Evolutionary conservation across 2,888 invertebrate species (phyloP).

Genomic region (Drosophila setosimentum): DNA sequence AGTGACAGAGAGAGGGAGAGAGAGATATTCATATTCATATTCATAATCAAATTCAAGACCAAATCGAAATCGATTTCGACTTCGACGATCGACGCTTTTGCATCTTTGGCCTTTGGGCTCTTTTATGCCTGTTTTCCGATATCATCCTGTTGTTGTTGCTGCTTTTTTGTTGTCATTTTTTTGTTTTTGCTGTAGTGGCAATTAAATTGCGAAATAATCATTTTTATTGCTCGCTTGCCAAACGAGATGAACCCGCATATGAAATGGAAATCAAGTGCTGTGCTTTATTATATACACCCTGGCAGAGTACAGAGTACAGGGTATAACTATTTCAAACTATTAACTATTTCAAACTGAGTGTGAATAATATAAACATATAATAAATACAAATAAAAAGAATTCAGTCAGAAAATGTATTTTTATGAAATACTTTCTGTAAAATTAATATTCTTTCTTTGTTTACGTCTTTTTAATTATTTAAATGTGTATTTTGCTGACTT

Average conservation of each 20-base stretch:
- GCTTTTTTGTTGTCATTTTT: constrained; percentile 7
- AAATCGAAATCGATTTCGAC: constrained; percentile 76
- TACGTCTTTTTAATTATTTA: neutral
- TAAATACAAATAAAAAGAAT: neutral
- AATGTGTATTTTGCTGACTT: too few relatives aligned
- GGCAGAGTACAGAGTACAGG: neutral
- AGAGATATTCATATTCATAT: constrained; percentile 28
- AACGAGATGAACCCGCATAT: constrained; percentile 57
- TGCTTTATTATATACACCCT: constrained; percentile 1
- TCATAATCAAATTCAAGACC: constrained; percentile 70
- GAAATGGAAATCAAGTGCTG: constrained; percentile 71
- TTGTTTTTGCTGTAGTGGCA: constrained; percentile 45
- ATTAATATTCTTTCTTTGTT: neutral
- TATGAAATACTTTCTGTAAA: accelerated
- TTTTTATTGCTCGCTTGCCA: constrained; percentile 63
- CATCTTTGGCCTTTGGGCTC: constrained; percentile 58
- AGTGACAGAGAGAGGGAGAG: neutral
- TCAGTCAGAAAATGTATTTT: too few relatives aligned
- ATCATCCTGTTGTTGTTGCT: constrained; percentile 8
- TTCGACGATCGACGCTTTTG: constrained; percentile 20
- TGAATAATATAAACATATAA: neutral
- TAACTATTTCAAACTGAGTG: neutral
- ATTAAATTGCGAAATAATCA: constrained; percentile 79
- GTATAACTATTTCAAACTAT: neutral
- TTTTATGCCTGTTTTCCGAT: constrained; percentile 46